Evolutionary conservation across 2,888 invertebrate genomes (phyloP), one percentile per base, ranked within the genome.

Genomic region (Platypus cylindrus): DNA sequence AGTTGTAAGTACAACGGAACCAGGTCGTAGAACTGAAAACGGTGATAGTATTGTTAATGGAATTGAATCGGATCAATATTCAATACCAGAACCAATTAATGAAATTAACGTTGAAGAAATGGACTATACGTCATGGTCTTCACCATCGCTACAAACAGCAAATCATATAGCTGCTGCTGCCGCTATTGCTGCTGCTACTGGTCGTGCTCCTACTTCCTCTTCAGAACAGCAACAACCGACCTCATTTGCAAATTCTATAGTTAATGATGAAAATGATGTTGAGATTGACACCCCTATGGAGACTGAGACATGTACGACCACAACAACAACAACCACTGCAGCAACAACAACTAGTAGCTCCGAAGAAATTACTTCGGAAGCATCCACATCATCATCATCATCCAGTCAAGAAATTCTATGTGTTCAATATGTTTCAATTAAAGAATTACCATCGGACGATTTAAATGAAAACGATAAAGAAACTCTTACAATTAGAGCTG

Each of bases 1-100:
- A 49, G 90, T 90, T 38, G 89, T 90, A 7, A 78, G 78, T 55
- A 78, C 79, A 18, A 71, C 70, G 47, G 79, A 75, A 53, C 79
- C 79, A 2, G 78, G 78, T 9, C 68, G 70, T 29, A 63, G 71
- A 9, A 77, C 75, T 43, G 74, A 78, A 54, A 77, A 78, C 57
- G 76, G 76, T 1, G 78, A 79, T 43, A 67, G 71, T 5, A 62
- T 70, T 40, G 66, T 73, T 2, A 73, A 74, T 50, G 74, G 73
- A 7, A 65, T 73, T 5, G 73, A 74, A 66, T 61, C 70, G 59
- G 49, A 73, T 62, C 52, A 60, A 47, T 34, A 52, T 56, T 54
- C 64, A 14, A 34, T 53, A 56, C 55, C 66, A 12, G 67, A 67
- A 31, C 63, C 63, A 40, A 66, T 64, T 5, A 66, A 66, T 42